Conservation (phyloP, 2,113 vertebrate genomes). For the Sceloporus tristichus region DNA sequence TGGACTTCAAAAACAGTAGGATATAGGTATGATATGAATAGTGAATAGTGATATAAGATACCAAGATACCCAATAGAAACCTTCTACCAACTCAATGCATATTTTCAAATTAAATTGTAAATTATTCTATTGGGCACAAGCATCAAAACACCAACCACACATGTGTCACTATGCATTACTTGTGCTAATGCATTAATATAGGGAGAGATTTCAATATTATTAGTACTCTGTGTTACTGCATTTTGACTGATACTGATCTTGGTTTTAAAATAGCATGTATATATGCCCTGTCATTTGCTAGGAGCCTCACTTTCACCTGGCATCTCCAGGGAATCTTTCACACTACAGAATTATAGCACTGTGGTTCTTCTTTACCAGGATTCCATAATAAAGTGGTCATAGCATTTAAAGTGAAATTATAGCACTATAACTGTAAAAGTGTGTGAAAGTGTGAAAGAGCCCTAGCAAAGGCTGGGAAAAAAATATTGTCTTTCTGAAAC, state of each 20-base stretch:
- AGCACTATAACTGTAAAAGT: no score
- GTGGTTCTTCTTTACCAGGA: no score
- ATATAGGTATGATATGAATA: not conserved
- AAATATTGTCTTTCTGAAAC: not conserved
- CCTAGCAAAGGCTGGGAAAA: not conserved
- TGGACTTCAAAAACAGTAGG: not conserved
- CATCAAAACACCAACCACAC: not conserved
- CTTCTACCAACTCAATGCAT: not conserved
- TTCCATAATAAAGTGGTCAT: no score
- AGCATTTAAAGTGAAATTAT: no score
- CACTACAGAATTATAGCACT: no score
- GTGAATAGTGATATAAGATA: not conserved
- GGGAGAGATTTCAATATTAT: not conserved
- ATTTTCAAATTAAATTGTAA: not conserved
- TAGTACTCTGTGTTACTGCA: not conserved
- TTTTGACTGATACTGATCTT: not conserved
- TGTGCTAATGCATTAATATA: not conserved
- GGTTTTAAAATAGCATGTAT: not conserved
- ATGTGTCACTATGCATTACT: not conserved
- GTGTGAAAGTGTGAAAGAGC: no score
- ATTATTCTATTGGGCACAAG: not conserved
- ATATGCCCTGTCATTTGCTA: not conserved
- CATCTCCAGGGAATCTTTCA: not conserved
- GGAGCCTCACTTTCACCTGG: not conserved
- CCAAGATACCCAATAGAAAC: not conserved